Percentiles rank a stretch among this genome's conserved stretches.
These are phyloP conservation scores for Melikaiella ostensackeni DNA, from an alignment of 2,888 invertebrate genomes.

Conservation along the genomic window DNA sequence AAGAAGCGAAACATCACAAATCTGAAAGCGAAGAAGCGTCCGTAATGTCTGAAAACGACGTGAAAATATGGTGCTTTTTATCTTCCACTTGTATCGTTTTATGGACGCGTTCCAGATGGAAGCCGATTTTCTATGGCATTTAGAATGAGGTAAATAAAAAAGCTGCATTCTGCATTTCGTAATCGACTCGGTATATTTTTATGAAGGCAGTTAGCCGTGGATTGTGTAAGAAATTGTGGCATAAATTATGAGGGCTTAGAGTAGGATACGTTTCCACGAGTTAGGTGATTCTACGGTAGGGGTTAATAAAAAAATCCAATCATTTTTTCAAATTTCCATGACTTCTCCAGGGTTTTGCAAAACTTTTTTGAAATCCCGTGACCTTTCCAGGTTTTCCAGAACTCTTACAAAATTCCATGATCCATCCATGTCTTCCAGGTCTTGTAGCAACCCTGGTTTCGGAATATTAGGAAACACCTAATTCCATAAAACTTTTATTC, in stretches of 20 bases:
- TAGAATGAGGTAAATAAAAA: conserved; percentile 3
- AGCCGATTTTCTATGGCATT: conserved; percentile 29
- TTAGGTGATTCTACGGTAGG: no score
- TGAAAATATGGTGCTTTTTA: conserved; percentile 39
- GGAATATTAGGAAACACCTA: no score
- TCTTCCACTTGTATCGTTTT: conserved; percentile 26
- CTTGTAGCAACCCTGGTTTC: no score
- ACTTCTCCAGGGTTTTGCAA: no score
- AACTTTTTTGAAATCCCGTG: no score
- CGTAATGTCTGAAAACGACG: conserved; percentile 7
- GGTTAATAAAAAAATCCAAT: no score
- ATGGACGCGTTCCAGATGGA: conserved; percentile 30
- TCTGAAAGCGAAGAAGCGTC: conserved; percentile 5
- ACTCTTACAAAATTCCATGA: no score
- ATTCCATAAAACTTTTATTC: neutral
- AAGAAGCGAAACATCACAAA: conserved; percentile 6
- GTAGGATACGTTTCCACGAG: no score
- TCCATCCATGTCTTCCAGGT: no score
- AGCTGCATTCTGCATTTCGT: conserved; percentile 3
- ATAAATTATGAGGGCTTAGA: neutral
- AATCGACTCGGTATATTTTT: neutral
- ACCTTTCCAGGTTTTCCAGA: no score
- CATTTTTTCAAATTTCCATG: no score
- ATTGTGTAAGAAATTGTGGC: neutral
- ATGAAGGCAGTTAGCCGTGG: neutral